Base-by-base conservation (phyloP, 2,888 invertebrate species). In the Euproctis similis region DNA sequence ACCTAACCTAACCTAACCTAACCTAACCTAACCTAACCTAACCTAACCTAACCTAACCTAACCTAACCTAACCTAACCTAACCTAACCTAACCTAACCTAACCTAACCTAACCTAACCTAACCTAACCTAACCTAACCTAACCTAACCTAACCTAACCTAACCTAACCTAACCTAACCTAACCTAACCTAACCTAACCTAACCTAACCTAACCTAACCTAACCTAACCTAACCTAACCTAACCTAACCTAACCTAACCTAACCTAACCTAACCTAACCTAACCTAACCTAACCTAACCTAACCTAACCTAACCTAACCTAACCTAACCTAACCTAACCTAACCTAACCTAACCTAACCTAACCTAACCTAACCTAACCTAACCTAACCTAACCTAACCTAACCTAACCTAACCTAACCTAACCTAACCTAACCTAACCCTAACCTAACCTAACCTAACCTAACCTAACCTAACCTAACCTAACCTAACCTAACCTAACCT, bases 171-270 rank as follows among this genome's bases (percentile, higher is more conserved):
- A 23, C 23, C 23, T 23, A 23, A 23, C 23, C 23, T 23, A 23
- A 23, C 23, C 23, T 23, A 23, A 23, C 23, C 23, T 23, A 23
- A 23, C 23, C 23, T 23, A 23, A 23, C 23, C 23, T 23, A 23
- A 23, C 23, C 23, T 14, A 25, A 25, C 24, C 24, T 25, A 25
- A 25, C 24, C 24, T 25, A 25, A 25, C 24, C 24, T 25, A 25
- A 25, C 24, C 24, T 25, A 25, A 25, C 24, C 24, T 25, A 24
- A 24, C 24, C 24, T 24, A 24, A 24, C 24, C 24, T 24, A 24
- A 24, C 24, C 24, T 24, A 24, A 24, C 24, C 24, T 24, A 24
- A 24, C 24, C 24, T 24, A 24, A 24, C 24, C 24, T 24, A 24
- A 24, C 24, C 24, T 24, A 24, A 24, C 24, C 24, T 24, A 24